These are phyloP conservation scores for Talpa occidentalis DNA, from an alignment of 2,113 vertebrate species.

Conservation along the genomic window DNA sequence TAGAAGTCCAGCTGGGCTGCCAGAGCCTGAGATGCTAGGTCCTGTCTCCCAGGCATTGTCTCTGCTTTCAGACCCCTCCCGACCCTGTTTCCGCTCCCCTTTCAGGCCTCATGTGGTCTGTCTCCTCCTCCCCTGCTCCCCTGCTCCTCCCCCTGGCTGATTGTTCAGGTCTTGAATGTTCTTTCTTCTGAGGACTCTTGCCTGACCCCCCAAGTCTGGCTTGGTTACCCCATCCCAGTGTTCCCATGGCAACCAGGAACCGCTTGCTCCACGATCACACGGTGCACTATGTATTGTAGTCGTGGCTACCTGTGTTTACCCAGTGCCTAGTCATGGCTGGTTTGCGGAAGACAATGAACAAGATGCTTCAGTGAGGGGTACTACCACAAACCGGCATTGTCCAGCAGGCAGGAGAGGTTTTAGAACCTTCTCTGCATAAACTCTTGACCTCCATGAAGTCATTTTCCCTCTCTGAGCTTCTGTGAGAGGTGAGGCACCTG, in stretches of 20 bases:
- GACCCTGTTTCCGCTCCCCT: not conserved
- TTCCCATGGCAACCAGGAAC: slow-evolving; percentile 43
- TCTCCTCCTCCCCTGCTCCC: not conserved
- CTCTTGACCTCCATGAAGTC: not conserved
- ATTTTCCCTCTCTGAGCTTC: not conserved
- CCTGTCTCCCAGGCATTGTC: not conserved
- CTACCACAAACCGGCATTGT: not conserved
- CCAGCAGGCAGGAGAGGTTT: not conserved
- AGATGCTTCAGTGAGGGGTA: not conserved
- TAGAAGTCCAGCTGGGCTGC: not conserved
- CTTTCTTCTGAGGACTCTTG: slow-evolving; percentile 26
- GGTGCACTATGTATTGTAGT: not conserved
- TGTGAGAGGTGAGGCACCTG: not conserved
- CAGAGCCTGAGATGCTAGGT: not conserved
- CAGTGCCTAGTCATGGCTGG: not conserved
- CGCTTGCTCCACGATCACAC: not conserved
- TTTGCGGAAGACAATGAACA: not conserved
- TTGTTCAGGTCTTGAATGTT: not conserved
- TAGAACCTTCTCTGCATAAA: not conserved
- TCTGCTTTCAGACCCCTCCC: not conserved
- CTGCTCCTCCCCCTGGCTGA: not conserved
- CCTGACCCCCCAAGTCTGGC: not conserved
- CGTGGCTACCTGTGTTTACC: not conserved
- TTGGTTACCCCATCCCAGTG: not conserved
- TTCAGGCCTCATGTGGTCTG: not conserved